Evolutionary conservation across 2,113 vertebrate genomes (phyloP).

Genomic region (Hirundichthys speculiger): DNA sequence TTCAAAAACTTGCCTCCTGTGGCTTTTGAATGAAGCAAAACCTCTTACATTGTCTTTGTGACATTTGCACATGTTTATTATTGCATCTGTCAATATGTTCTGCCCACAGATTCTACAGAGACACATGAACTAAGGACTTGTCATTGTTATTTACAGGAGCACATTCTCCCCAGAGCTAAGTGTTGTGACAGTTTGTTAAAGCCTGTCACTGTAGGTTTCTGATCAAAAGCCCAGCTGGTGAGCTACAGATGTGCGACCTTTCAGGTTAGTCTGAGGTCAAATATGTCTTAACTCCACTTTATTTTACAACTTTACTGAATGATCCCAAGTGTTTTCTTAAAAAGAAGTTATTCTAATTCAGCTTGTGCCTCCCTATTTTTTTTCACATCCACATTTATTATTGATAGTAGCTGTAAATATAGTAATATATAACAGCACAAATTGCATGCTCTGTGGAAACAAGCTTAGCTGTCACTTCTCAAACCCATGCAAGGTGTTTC

Average conservation of each 20-base stretch:
- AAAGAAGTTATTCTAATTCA: too few species aligned
- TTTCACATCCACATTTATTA: not conserved
- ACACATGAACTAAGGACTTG: not conserved
- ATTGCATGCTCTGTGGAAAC: slow-evolving; percentile 15
- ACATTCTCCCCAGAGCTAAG: not conserved
- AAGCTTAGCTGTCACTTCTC: slow-evolving; percentile 25
- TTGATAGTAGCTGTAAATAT: not conserved
- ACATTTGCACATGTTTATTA: not conserved
- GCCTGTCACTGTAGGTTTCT: slow-evolving; percentile 17
- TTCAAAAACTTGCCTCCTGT: not conserved
- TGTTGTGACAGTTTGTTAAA: slow-evolving; percentile 12
- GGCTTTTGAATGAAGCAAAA: not conserved
- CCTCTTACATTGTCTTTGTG: not conserved
- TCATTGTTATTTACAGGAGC: not conserved
- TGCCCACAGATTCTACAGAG: not conserved
- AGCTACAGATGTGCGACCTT: not conserved
- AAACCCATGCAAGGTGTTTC: slow-evolving; percentile 40
- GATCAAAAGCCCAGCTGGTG: not conserved
- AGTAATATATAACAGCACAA: not conserved
- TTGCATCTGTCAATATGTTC: not conserved
- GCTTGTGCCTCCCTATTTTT: too few species aligned
- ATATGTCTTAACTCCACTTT: slow-evolving; percentile 4
- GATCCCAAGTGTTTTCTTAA: too few species aligned
- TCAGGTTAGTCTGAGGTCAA: slow-evolving; percentile 3
- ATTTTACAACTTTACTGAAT: not conserved